Evolutionary conservation across 1,140 invertebrate species (phyloP), one percentile per base, ranked within the genome.

Genomic region (Heliconius hewitsoni): DNA sequence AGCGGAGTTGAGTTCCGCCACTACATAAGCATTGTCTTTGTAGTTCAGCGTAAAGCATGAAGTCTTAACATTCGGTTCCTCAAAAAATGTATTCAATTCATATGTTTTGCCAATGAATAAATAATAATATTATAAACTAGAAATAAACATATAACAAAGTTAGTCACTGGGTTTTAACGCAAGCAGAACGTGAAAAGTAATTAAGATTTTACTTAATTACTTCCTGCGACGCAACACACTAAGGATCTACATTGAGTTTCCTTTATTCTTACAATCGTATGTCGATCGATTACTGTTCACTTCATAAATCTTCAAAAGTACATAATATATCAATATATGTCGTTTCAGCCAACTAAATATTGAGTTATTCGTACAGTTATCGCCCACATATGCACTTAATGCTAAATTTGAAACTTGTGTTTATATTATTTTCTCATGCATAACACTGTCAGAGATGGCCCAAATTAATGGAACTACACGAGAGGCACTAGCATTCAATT

Each of bases 191-290:
- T 16, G 50, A 74, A 52, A 57, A 50, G 50, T 74, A 23, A 74
- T 74, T 74, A 74, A 57, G 72, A 74, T 74, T 37, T 74, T 57
- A 6, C 4, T 55, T 75, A 60, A 75, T 66, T 18, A 60, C 74
- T 75, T 57, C 55, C 37, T 60, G 50, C 72, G n/a, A 50, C 1
- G 50, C 30, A 34, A 74, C n/a, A 30, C 72, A 1, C 42, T 42
- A 39, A 75, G 30, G 27, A 66, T n/a, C 1, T 27, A 60, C 52
- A 57, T 57, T 19, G 60, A 13, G 23, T 13, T 42, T 13, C 34
- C 37, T 39, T 70, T 37, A 37, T 37, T 37, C 34, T 37, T 37
- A 37, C 34, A 60, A 60, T 55, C n/a, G 3, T n/a, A 4, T 55
- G 5, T 55, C 19, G 4, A 55, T 23, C 55, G 2, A 11, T 19